Conservation (phyloP, 2,888 invertebrate species). For the Trilocha varians region DNA sequence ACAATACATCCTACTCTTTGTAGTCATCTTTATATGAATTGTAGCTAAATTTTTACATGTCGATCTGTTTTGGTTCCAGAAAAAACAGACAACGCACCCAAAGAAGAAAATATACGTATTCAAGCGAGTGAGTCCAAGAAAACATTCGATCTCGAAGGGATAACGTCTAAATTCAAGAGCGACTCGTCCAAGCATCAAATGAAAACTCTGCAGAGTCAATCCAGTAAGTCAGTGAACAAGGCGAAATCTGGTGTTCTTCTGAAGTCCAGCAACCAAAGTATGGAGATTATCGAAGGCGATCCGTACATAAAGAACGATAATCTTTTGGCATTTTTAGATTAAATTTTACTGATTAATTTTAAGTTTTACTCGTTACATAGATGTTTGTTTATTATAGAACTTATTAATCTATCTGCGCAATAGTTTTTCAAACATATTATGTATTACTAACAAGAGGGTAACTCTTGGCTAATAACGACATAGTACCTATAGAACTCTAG, state of each 20-base stretch:
- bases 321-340: conserved; percentile 17
- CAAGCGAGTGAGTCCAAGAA: conserved; percentile 21
- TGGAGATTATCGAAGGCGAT: conserved; percentile 6
- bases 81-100: conserved; percentile 18
- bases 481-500: too few species aligned
- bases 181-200: conserved; percentile 12
- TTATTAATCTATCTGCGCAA: too few species aligned
- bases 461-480: too few species aligned
- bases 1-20: too few species aligned
- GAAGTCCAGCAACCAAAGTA: conserved; percentile 10
- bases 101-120: conserved; percentile 26
- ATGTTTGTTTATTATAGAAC: too few species aligned
- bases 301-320: conserved; percentile 12
- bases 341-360: background rate
- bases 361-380: too few species aligned
- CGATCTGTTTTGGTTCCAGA: conserved; percentile 14
- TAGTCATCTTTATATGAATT: too few species aligned
- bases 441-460: too few species aligned
- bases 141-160: conserved; percentile 22
- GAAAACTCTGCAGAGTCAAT: conserved; percentile 5
- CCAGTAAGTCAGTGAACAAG: conserved; percentile 8
- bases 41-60: too few species aligned
- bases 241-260: conserved; percentile 16
- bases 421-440: too few species aligned
- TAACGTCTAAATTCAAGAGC: conserved; percentile 21